These are phyloP conservation scores for Eilema depressum DNA, from an alignment of 2,888 invertebrate species.

Conservation along the genomic window DNA sequence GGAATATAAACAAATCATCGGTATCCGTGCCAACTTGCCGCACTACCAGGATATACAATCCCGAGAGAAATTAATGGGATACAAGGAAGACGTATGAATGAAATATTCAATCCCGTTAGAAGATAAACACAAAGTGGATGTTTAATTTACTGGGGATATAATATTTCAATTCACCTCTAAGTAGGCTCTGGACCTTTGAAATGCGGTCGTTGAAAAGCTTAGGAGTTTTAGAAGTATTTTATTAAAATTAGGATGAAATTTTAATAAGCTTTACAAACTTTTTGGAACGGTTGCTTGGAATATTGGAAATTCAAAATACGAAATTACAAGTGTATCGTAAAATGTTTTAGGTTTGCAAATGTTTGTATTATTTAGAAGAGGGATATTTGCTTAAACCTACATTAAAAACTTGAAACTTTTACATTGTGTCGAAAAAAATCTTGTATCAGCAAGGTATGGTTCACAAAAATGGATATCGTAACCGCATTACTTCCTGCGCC, in stretches of 20 bases:
- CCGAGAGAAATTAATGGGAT: conserved; percentile 43
- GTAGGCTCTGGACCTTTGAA: conserved; percentile 31
- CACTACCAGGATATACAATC: conserved; percentile 19
- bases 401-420: background rate
- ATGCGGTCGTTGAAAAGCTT: conserved; percentile 24
- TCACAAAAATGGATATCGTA: background rate
- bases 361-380: background rate
- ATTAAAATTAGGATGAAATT: conserved; percentile 30
- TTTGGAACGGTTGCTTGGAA: conserved; percentile 14
- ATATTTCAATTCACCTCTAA: conserved; percentile 31
- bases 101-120: conserved; percentile 26
- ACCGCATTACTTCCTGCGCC: no score
- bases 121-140: conserved; percentile 26
- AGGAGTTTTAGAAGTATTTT: conserved; percentile 37
- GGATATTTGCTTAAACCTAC: background rate
- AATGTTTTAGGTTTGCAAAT: conserved; percentile 2
- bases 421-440: background rate
- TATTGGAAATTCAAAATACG: conserved; percentile 19
- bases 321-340: background rate
- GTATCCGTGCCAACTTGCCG: conserved; percentile 17
- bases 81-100: conserved; percentile 17
- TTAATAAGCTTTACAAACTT: conserved; percentile 41
- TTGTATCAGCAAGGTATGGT: background rate
- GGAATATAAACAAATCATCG: conserved; percentile 22
- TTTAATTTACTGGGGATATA: conserved; percentile 42